A percentile compares a stretch with the other conserved stretches of the same genome.
phyloP scores from a whole-genome alignment of 2,797 vertebrate genomes.

The Euphonia xanthogaster region DNA sequence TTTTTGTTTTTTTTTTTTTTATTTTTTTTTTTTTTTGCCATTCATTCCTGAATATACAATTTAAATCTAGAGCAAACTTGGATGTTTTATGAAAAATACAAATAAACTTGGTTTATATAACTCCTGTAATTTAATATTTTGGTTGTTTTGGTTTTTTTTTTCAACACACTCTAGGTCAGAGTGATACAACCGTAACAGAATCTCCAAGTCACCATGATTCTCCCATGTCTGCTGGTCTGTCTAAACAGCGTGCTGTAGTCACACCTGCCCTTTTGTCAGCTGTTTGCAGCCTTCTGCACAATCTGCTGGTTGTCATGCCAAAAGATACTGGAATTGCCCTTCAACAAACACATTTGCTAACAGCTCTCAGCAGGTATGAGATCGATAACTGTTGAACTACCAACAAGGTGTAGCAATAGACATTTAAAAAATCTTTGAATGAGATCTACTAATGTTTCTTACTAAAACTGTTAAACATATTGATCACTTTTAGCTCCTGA shows the following conservation, averaged over 20 bases:
- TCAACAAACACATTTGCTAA: slow-evolving; percentile 77
- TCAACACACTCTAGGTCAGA: slow-evolving; percentile 79
- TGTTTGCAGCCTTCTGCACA: slow-evolving; percentile 86
- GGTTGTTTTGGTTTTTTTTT: background rate
- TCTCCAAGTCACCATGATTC: slow-evolving; percentile 78
- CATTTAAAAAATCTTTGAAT: background rate
- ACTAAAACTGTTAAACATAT: background rate
- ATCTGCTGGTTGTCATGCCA: slow-evolving; percentile 85
- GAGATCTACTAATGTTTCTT: background rate
- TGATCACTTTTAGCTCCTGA: background rate
- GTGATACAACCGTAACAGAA: slow-evolving; percentile 76
- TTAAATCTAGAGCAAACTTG: background rate
- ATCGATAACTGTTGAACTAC: background rate
- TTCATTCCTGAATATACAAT: background rate
- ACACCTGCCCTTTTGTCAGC: slow-evolving; percentile 88
- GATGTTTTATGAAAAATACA: background rate
- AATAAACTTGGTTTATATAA: background rate
- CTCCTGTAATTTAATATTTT: background rate
- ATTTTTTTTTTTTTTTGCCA: background rate
- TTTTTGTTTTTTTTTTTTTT: no score
- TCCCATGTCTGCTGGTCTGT: slow-evolving; percentile 54
- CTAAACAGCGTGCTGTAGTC: slow-evolving; percentile 77
- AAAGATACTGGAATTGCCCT: slow-evolving; percentile 83
- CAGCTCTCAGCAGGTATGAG: slow-evolving; percentile 83
- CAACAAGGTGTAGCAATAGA: background rate